Evolutionary conservation across 2,888 invertebrate genomes (phyloP), one percentile per base, ranked within the genome.

Genomic region (Prenolepis imparis): DNA sequence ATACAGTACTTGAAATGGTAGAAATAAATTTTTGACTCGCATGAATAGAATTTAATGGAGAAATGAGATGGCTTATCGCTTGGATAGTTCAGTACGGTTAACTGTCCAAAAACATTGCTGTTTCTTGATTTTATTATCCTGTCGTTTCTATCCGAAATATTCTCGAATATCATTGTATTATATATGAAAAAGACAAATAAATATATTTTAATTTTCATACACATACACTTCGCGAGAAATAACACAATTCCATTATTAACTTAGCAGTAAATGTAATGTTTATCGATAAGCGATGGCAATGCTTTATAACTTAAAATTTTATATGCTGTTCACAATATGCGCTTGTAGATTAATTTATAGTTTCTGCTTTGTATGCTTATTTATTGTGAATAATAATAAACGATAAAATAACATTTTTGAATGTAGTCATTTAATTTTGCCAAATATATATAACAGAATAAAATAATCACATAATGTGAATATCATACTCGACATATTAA

Each of bases 11-110:
- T 70, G 70, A 80, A 80, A 80, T 80, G 24, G 72, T 44, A 72
- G 72, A 72, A 72, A 80, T 80, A 80, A 80, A 80, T 80, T 80
- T 70, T 80, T 80, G 72, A 59, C 78, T 80, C 44, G 78, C 36
- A 41, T 41, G 67, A 78, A 32, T 78, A 61, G 52, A 72, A 59
- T 80, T 80, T 72, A 80, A 80, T 80, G 44, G 78, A 80, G 59
- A 59, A 72, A 70, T 44, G 78, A 72, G 78, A 80, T 59, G 78
- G 78, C 72, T 80, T 80, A 72, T 80, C 78, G 70, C 70, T 80
- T 24, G 70, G 59, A 80, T 70, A 24, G 59, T 59, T 78, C 44
- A 41, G 70, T 59, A 70, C 21, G 44, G 57, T 18, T 70, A 78
- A 59, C 57, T 78, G 70, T 78, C 59, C 72, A 72, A 80, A 80